Conservation (phyloP, 2,888 invertebrate genomes). For the Xanthia togata region DNA sequence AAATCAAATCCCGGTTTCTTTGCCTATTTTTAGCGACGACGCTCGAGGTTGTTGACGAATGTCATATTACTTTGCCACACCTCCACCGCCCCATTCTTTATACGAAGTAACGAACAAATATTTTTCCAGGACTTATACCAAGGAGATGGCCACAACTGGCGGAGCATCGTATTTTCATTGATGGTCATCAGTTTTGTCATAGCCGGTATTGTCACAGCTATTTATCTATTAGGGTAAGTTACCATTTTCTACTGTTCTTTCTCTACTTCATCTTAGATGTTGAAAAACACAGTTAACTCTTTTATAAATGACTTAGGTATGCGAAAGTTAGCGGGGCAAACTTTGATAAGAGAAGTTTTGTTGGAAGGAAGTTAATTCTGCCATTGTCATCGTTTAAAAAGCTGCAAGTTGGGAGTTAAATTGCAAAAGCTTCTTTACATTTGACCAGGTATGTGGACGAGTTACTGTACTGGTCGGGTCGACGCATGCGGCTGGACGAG, state of each 20-base stretch:
- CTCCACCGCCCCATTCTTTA: conserved; percentile 27
- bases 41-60: conserved; percentile 62
- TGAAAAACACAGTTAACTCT: conserved; percentile 44
- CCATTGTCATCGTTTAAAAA: conserved; percentile 35
- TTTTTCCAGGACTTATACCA: conserved; percentile 93
- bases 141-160: conserved; percentile 96
- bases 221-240: conserved; percentile 95
- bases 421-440: not conserved
- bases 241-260: conserved; percentile 14
- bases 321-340: conserved; percentile 45
- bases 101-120: conserved; percentile 30
- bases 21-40: conserved; percentile 62
- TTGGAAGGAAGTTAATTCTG: conserved; percentile 49
- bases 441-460: conserved; percentile 95
- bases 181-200: conserved; percentile 96
- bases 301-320: conserved; percentile 47
- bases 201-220: conserved; percentile 96
- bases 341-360: conserved; percentile 54
- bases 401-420: conserved; percentile 7
- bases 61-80: conserved; percentile 43
- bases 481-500: conserved; percentile 96
- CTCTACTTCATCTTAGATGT: conserved; percentile 22
- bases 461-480: conserved; percentile 96
- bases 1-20: conserved; percentile 72
- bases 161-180: conserved; percentile 96